Percentiles rank a stretch among this genome's conserved stretches.
Conservation (phyloP, 2,888 invertebrate genomes). For the Melieria omissa region DNA sequence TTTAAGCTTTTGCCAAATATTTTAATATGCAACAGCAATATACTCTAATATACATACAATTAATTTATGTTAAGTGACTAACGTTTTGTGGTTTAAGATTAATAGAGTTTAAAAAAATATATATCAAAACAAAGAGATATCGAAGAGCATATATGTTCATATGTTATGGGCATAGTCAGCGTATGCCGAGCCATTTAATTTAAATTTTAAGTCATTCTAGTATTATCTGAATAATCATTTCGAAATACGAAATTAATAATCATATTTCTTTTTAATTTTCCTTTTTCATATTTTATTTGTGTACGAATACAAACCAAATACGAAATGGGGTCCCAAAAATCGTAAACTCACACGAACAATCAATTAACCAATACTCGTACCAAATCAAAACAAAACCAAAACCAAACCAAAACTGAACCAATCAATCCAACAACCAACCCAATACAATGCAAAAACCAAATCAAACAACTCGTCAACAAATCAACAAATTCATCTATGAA, state of each 20-base stretch:
- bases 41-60: too few relatives aligned
- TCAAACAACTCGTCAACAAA: conserved; percentile 2
- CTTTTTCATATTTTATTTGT: conserved; percentile 66
- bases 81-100: too few relatives aligned
- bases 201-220: too few relatives aligned
- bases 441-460: background rate
- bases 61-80: too few relatives aligned
- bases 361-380: conserved; percentile 5
- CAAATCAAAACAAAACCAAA: conserved; percentile 27
- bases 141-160: too few relatives aligned
- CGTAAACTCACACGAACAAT: conserved; percentile 19
- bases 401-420: conserved; percentile 22
- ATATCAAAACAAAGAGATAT: too few relatives aligned
- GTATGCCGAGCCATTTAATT: too few relatives aligned
- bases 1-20: too few relatives aligned
- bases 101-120: too few relatives aligned
- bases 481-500: background rate
- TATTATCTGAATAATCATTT: background rate
- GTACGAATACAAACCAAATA: conserved; percentile 63
- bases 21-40: too few relatives aligned
- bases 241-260: conserved; percentile 58
- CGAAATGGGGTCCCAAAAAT: conserved; percentile 62
- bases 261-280: conserved; percentile 63
- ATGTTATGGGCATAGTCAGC: too few relatives aligned
- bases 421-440: background rate